Conservation (phyloP, 2,888 invertebrate genomes). For the Andrena dorsata region DNA sequence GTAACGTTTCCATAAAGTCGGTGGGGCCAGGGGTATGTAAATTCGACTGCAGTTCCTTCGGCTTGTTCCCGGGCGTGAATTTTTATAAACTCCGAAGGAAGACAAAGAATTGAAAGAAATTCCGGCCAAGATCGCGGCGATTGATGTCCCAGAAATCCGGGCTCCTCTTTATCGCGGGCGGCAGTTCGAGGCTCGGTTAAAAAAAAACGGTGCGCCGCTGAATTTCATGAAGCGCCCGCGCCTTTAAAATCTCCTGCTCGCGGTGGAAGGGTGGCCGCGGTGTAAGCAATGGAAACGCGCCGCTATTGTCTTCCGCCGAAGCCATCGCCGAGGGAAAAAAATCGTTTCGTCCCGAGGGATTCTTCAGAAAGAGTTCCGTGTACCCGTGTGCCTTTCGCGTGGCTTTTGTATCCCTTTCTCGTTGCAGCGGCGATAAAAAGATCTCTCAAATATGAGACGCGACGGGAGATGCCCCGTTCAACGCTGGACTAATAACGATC, state of each 20-base stretch:
- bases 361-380: constrained; percentile 25
- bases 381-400: constrained; percentile 27
- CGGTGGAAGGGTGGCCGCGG: constrained; percentile 19
- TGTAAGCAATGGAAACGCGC: constrained; percentile 54
- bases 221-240: constrained; percentile 43
- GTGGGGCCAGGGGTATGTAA: constrained; percentile 26
- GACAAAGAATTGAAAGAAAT: constrained; percentile 7
- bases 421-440: background rate
- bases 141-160: constrained; percentile 44
- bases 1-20: constrained; percentile 47
- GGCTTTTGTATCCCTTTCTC: constrained; percentile 17
- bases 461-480: background rate
- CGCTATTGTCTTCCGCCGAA: constrained; percentile 58
- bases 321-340: constrained; percentile 33
- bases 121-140: constrained; percentile 27
- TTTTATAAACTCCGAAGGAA: background rate
- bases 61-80: background rate
- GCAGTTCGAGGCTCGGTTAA: background rate
- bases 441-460: constrained; percentile 1
- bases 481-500: background rate
- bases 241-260: constrained; percentile 51
- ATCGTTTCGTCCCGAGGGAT: constrained; percentile 47
- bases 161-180: background rate
- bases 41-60: constrained; percentile 25
- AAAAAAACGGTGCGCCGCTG: constrained; percentile 19